Evolutionary conservation across 2,113 vertebrate species (phyloP), one percentile per base, ranked within the genome.

Genomic region (Carassius auratus): DNA sequence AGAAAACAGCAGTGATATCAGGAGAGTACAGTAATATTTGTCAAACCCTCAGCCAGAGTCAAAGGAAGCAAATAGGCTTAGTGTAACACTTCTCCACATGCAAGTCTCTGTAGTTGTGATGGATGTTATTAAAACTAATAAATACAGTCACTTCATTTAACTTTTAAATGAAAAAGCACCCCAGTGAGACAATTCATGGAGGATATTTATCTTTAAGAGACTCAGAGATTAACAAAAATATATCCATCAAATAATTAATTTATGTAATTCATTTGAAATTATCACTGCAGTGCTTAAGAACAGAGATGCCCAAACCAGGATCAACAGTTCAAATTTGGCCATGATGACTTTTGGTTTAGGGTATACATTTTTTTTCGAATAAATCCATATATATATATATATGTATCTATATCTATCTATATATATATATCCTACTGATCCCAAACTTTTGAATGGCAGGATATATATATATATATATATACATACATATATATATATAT

Each of bases 51-150:
- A 19, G 50, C 48, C 26, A 26, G 48, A 55, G 75, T 55, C 75
- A 76, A 76, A 55, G 50, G 8, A 76, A 76, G 75, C 50, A 76
- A 76, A 73, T n/a, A 73, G 12, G 19, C 69, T 42, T 71, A 71
- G 68, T 21, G 8, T 42, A 21, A 38, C 8, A 21, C 9, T 42
- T 73, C 36, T 13, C 8, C 57, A 61, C 8, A 42, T 10, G 4
- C 36, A 73, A 5, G 36, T 71, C 33, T 21, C 19, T 73, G 69
- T 42, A 38, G 17, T 38, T 71, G 68, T 2, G 36, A 42, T n/a
- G 9, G 42, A 42, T 21, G 69, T 12, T 73, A 73, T 42, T 8
- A 42, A 5, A 38, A 36, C 68, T 71, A 38, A 38, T 69, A 36
- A 36, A 8, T 4, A 68, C 14, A 64, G 23, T 26, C 12, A 64